Evolutionary conservation across 1,140 invertebrate genomes (phyloP).

Genomic region (Plutomurus gul): DNA sequence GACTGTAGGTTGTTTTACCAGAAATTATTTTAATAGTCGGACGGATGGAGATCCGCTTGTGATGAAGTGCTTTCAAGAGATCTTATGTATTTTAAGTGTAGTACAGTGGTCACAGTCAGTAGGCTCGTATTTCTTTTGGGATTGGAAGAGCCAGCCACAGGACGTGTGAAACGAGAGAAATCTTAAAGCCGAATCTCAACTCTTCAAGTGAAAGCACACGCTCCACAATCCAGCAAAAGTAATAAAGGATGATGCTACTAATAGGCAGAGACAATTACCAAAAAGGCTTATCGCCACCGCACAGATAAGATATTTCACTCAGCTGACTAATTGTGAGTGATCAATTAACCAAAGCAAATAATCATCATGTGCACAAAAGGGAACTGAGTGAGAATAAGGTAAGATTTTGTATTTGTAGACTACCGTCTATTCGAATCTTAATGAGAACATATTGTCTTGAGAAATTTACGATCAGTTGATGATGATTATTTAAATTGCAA

Average conservation of each 20-base stretch:
- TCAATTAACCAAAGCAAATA: slow-evolving; percentile 14
- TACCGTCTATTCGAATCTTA: background rate
- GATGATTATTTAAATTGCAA: slow-evolving; percentile 18
- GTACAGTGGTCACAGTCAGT: too few relatives aligned
- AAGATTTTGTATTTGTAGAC: background rate
- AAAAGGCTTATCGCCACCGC: background rate
- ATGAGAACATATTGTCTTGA: slow-evolving; percentile 16
- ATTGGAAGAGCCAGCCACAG: too few relatives aligned
- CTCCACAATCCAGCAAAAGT: background rate
- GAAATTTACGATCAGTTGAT: slow-evolving; percentile 3
- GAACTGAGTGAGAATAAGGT: background rate
- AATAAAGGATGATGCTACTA: background rate
- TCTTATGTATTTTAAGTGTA: too few relatives aligned
- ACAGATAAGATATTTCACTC: background rate
- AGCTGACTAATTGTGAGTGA: background rate
- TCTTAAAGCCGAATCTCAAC: too few relatives aligned
- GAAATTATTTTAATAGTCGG: too few relatives aligned
- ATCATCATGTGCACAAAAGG: background rate
- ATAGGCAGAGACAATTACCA: slow-evolving; percentile 8
- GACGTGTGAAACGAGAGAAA: too few relatives aligned
- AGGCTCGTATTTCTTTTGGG: too few relatives aligned
- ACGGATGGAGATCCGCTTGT: too few relatives aligned
- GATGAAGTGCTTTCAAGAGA: too few relatives aligned
- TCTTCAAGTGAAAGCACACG: too few relatives aligned
- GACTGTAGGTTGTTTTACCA: too few relatives aligned